A percentile compares a stretch with the other conserved stretches of the same genome.
These are phyloP conservation scores for Empidonax traillii DNA, from an alignment of 2,113 vertebrate genomes.

Conservation along the genomic window DNA sequence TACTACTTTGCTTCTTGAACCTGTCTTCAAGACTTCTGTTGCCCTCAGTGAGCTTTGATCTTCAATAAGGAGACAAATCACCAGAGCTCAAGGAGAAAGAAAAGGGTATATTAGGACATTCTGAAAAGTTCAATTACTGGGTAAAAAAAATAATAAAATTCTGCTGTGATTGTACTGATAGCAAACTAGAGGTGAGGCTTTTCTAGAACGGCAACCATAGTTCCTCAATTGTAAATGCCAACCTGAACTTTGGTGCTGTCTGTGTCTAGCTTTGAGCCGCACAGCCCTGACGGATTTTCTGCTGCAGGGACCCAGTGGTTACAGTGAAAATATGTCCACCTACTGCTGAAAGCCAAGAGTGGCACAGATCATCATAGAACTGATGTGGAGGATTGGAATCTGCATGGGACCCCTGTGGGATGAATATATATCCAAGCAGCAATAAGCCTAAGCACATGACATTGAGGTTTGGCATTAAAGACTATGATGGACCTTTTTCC, in stretches of 20 bases:
- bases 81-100: neutral
- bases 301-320: accelerated
- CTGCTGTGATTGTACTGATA: neutral
- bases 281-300: neutral
- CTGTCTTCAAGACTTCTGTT: neutral
- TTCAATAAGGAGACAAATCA: neutral
- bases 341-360: neutral
- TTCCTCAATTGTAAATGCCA: neutral
- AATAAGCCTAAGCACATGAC: neutral
- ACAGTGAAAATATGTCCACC: neutral
- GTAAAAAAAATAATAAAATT: neutral
- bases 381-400: neutral
- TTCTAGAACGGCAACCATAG: neutral
- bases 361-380: neutral
- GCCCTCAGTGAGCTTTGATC: neutral
- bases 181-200: neutral
- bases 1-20: neutral
- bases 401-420: neutral
- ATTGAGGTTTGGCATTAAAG: neutral
- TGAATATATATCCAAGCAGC: neutral
- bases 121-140: neutral
- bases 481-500: neutral
- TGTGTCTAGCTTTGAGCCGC: neutral
- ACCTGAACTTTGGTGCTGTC: neutral
- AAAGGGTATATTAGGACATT: neutral